These are phyloP conservation scores for Apis cerana DNA, from an alignment of 1,140 invertebrate genomes.

Conservation along the genomic window DNA sequence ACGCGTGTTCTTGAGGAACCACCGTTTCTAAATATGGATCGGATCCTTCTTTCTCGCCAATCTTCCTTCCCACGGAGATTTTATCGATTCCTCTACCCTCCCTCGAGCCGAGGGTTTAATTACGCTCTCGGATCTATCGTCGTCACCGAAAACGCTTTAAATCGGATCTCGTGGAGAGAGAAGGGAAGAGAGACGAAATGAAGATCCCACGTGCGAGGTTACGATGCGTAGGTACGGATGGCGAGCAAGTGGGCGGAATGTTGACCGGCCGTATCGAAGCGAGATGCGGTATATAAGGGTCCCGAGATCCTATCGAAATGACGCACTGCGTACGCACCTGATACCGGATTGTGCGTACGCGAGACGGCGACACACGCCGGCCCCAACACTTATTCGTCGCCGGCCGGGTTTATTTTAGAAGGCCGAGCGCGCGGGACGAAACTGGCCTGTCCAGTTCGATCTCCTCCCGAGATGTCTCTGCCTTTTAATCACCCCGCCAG, in stretches of 20 bases:
- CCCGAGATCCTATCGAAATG: conserved; percentile 78
- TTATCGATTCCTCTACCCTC: too few species aligned
- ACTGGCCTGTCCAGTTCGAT: conserved; percentile 30
- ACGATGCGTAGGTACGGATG: conserved; percentile 1
- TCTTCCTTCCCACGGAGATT: too few species aligned
- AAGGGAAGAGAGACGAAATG: conserved; percentile 32
- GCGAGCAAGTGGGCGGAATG: conserved; percentile 75
- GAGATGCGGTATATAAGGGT: conserved; percentile 46
- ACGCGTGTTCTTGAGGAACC: too few species aligned
- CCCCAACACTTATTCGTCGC: conserved; percentile 60
- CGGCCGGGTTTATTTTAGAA: conserved; percentile 75
- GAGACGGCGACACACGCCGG: conserved; percentile 21
- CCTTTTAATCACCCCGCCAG: conserved; percentile 7
- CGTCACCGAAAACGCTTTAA: conserved; percentile 25
- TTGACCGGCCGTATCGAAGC: conserved; percentile 66
- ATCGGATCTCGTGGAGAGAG: conserved; percentile 30
- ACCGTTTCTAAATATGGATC: too few species aligned
- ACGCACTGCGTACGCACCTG: conserved; percentile 79
- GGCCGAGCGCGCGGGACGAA: conserved; percentile 15
- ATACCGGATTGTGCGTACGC: conserved; percentile 73
- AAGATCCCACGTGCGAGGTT: conserved; percentile 19
- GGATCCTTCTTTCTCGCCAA: too few species aligned
- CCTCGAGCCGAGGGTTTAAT: too few species aligned
- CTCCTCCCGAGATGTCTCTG: background rate
- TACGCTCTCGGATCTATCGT: too few species aligned